Evolutionary conservation across 1,140 invertebrate species (phyloP).

Genomic region (Lanistes nyassanus): DNA sequence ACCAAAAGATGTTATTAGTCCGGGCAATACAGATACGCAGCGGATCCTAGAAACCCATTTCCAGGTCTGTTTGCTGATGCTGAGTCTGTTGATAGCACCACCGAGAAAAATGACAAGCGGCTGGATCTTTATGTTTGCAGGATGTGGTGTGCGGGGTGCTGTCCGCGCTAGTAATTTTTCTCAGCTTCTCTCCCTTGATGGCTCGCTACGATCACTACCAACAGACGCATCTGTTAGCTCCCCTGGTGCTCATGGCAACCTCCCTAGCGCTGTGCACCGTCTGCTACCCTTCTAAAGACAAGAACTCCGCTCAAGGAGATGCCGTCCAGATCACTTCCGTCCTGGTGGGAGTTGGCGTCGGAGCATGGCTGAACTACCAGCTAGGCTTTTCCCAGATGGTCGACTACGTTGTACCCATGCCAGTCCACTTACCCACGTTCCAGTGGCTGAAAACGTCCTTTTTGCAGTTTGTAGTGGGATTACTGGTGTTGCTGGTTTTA

Average conservation of each 20-base stretch:
- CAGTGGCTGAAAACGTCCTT: conserved; percentile 80
- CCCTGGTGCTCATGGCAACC: conserved; percentile 76
- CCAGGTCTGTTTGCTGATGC: too few species aligned
- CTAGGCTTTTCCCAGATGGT: conserved; percentile 72
- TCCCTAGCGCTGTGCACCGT: conserved; percentile 77
- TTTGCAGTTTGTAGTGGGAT: conserved; percentile 79
- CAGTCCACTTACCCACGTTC: conserved; percentile 72
- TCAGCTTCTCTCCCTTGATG: conserved; percentile 78
- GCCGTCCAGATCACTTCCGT: conserved; percentile 83
- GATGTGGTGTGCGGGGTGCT: conserved; percentile 68
- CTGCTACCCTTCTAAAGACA: conserved; percentile 70
- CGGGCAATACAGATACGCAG: too few species aligned
- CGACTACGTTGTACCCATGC: conserved; percentile 70
- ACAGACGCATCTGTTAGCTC: conserved; percentile 76
- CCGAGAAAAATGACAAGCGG: too few species aligned
- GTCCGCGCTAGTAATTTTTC: conserved; percentile 76
- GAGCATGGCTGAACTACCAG: conserved; percentile 87
- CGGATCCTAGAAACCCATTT: too few species aligned
- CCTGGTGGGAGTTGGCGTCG: conserved; percentile 79
- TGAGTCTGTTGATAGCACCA: too few species aligned
- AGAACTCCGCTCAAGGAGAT: conserved; percentile 76
- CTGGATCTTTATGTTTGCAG: conserved; percentile 64
- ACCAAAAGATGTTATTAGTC: too few species aligned
- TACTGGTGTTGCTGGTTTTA: conserved; percentile 78
- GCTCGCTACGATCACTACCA: conserved; percentile 80